Base-by-base conservation (phyloP, 2,113 vertebrate genomes). In the Caloenas nicobarica region DNA sequence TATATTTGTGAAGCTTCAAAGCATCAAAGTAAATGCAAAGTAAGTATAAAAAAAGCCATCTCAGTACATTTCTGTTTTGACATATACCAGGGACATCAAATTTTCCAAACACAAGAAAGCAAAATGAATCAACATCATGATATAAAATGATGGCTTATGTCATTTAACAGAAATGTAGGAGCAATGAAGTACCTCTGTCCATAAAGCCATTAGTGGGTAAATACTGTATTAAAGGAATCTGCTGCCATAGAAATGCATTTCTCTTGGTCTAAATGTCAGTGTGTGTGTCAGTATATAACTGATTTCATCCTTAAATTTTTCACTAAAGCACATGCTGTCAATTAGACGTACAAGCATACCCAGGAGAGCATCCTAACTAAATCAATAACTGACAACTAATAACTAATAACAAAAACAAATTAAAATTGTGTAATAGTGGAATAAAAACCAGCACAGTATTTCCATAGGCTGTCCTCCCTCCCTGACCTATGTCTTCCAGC, bases 11-110 rank as follows among this genome's bases (percentile, higher is more conserved):
- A 93, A 85, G 51, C 25, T 93, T 79, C 69, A 92, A 93, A 91
- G 23, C 51, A 84, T 69, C 50, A 91, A 95, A 93, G 28, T 24
- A 86, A 89, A 96, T 82, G 22, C 36, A 94, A 94, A 73, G 44
- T 34, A 34, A 90, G 42, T 89, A 51, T 18, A 34, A 84, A 87
- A 69, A 90, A 86, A 70, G 8, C 3, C 22, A 54, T 64, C 38
- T 83, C 44, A 68, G 36, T 87, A 88, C 74, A 60, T 44, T 79
- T 91, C 33, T 91, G 48, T 44, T 95, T 81, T 93, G 60, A 76
- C 57, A 61, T 79, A 46, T 60, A 88, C 13, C 33, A 93, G 16
- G 65, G 31, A 86, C 40, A 76, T 87, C 61, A 91, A 86, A 84
- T 73, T 91, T 62, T 80, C 66, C 88, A 79, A 95, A 88, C 69